These are phyloP conservation scores for Urocynchramus pylzowi DNA, from an alignment of 2,113 vertebrate genomes.

Conservation along the genomic window DNA sequence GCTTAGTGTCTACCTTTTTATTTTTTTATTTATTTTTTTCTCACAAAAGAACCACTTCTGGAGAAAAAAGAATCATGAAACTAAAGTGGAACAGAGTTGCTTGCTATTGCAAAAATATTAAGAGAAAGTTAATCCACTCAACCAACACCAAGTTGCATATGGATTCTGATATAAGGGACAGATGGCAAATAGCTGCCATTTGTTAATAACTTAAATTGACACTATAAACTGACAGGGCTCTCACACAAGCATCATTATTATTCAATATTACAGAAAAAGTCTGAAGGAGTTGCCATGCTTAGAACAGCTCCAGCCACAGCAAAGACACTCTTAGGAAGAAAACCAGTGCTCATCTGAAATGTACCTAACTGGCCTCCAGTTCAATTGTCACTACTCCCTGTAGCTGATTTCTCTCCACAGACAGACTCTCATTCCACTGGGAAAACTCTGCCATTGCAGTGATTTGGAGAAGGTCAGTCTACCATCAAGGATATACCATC, in stretches of 20 bases:
- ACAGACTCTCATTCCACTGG: neutral
- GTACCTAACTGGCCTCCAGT: neutral
- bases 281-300: neutral
- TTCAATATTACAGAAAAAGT: neutral
- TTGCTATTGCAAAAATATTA: neutral
- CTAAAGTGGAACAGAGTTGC: neutral
- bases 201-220: neutral
- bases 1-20: neutral
- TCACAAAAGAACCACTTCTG: neutral
- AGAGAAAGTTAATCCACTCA: neutral
- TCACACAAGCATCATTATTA: neutral
- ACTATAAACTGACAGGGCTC: neutral
- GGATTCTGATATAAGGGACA: neutral
- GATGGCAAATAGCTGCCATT: neutral
- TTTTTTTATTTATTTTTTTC: neutral
- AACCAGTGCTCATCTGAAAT: neutral
- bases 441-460: neutral
- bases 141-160: neutral
- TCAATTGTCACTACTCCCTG: neutral
- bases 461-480: neutral
- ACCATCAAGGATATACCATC: rapidly evolving
- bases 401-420: neutral
- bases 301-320: neutral
- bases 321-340: neutral
- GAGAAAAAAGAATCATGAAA: neutral